These are phyloP conservation scores for Hirtodrosophila duncani DNA, from an alignment of 2,888 invertebrate genomes.

Conservation along the genomic window DNA sequence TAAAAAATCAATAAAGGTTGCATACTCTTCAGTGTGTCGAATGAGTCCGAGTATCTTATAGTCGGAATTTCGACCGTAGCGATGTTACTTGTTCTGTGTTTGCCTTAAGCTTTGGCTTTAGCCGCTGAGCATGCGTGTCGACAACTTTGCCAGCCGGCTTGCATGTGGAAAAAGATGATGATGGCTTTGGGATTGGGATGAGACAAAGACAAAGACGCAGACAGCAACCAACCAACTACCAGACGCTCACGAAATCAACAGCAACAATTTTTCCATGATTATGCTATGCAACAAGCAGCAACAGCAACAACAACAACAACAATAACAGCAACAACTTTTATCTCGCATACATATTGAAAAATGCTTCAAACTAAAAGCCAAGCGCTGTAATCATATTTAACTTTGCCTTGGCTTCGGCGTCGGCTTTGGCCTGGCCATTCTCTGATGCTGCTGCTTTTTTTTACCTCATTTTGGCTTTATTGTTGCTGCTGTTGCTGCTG, in stretches of 20 bases:
- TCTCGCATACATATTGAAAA: conserved; percentile 51
- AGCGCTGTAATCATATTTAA: conserved; percentile 65
- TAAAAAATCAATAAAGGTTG: too few relatives aligned
- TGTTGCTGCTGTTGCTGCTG: conserved; percentile 3
- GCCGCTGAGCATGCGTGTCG: conserved; percentile 14
- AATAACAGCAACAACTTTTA: conserved; percentile 16
- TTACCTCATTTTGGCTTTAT: conserved; percentile 23
- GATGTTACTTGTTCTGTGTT: conserved; percentile 16
- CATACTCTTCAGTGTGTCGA: too few relatives aligned
- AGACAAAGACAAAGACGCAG: too few relatives aligned
- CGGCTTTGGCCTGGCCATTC: conserved; percentile 18
- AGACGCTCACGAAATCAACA: conserved; percentile 7
- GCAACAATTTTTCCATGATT: conserved; percentile 28
- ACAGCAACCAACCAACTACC: too few relatives aligned
- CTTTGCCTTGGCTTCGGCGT: conserved; percentile 32
- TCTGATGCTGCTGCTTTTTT: conserved; percentile 17
- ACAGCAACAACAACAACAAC: conserved; percentile 11
- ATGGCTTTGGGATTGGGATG: too few relatives aligned
- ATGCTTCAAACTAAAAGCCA: conserved; percentile 59
- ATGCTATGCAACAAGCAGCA: conserved; percentile 32
- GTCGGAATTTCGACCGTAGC: conserved; percentile 14
- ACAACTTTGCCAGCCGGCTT: too few relatives aligned
- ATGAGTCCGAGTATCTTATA: too few relatives aligned
- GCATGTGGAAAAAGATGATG: too few relatives aligned
- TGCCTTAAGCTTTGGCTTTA: background rate